Conservation (phyloP, 2,113 vertebrate genomes). For the Cheirogaleus medius region DNA sequence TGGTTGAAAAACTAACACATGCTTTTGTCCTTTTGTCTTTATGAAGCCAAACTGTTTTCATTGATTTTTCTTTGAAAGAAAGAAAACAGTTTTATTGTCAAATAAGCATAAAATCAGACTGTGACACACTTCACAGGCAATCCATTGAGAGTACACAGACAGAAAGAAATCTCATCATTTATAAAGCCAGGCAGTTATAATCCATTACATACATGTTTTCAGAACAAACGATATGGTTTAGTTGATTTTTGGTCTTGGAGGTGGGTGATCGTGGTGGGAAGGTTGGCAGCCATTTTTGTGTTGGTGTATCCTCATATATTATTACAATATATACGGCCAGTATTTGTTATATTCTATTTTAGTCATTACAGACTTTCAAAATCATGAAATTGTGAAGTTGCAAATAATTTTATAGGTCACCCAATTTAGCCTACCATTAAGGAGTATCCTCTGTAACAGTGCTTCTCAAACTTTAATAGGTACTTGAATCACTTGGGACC, state of each 20-base stretch:
- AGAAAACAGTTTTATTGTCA: no score
- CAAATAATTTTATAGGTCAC: not conserved
- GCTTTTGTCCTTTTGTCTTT: not conserved
- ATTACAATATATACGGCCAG: not conserved
- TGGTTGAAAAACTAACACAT: not conserved
- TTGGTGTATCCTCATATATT: not conserved
- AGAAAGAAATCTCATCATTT: no score
- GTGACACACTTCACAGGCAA: no score
- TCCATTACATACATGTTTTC: no score
- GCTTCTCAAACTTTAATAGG: not conserved
- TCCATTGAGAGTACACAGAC: no score
- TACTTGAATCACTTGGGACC: not conserved
- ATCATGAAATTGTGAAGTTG: not conserved
- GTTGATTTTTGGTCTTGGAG: not conserved
- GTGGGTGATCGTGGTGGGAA: not conserved
- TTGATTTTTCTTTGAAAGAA: not conserved
- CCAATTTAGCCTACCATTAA: not conserved
- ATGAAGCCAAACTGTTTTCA: not conserved
- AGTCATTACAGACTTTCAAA: not conserved
- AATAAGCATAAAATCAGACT: no score
- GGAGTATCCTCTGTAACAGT: not conserved
- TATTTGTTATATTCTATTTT: not conserved
- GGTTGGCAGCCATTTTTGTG: not conserved
- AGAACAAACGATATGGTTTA: not conserved
- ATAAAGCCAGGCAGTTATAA: no score